Evolutionary conservation across 2,888 invertebrate species (phyloP).

Genomic region (Scrobipalpa costella): DNA sequence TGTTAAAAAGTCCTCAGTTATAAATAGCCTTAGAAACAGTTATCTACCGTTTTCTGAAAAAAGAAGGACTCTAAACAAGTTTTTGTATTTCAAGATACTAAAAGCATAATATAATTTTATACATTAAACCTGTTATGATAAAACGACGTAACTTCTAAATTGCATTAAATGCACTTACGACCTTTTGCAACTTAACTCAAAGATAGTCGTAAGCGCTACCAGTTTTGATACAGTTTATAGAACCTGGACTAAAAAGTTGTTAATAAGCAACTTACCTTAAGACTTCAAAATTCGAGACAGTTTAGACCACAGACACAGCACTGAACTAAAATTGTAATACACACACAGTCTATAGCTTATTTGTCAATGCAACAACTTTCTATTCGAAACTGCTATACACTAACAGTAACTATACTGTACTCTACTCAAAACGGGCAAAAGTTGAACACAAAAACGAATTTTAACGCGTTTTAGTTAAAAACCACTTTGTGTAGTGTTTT

Average conservation of each 20-base stretch:
- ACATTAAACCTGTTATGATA: background rate
- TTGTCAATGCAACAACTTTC: constrained; percentile 63
- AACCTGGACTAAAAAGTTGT: background rate
- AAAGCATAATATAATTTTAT: background rate
- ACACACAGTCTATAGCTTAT: constrained; percentile 46
- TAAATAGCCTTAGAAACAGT: constrained; percentile 14
- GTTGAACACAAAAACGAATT: constrained; percentile 38
- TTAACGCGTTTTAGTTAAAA: constrained; percentile 48
- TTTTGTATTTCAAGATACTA: background rate
- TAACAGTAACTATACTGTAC: background rate
- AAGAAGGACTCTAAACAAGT: background rate
- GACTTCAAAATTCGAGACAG: constrained; percentile 50
- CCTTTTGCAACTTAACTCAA: background rate
- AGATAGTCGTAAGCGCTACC: background rate
- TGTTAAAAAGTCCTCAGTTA: constrained; percentile 16
- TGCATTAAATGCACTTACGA: constrained; percentile 4
- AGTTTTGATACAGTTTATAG: background rate
- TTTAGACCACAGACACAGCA: constrained; percentile 58
- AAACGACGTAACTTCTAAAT: background rate
- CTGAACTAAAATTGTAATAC: constrained; percentile 53
- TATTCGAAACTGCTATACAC: constrained; percentile 42
- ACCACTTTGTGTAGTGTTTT: constrained; percentile 46
- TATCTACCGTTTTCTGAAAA: background rate
- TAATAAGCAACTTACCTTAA: constrained; percentile 42
- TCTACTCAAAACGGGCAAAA: background rate